phyloP scores from a whole-genome alignment of 2,113 vertebrate species.

The Apteryx mantelli region DNA sequence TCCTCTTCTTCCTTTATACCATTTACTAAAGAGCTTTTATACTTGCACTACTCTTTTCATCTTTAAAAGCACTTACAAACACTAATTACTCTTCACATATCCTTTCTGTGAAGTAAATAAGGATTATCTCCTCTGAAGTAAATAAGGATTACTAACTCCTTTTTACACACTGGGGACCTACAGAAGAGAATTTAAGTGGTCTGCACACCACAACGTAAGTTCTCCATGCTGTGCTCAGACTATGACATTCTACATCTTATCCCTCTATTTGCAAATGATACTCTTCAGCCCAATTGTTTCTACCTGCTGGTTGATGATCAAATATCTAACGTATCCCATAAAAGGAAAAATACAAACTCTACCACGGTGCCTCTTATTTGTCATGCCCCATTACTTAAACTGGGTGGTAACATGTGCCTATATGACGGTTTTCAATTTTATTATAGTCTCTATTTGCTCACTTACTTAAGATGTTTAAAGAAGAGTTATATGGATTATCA shows the following conservation, averaged over 20 bases:
- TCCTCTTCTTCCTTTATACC: not conserved
- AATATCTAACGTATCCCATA: constrained; percentile 53
- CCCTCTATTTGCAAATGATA: not conserved
- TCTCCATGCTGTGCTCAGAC: not conserved
- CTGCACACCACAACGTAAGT: not conserved
- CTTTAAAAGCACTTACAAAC: constrained; percentile 25
- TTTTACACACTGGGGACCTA: not conserved
- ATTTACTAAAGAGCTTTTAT: not conserved
- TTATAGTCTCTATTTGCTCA: constrained; percentile 45
- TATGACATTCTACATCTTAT: not conserved
- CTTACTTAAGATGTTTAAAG: constrained; percentile 65
- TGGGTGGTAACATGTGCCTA: not conserved
- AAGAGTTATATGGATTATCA: constrained; percentile 60
- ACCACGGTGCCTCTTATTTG: constrained; percentile 39
- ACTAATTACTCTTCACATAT: constrained; percentile 46
- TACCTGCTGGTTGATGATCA: constrained; percentile 26
- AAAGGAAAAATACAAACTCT: constrained; percentile 52
- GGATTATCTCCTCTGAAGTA: constrained; percentile 40
- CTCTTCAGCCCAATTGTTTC: constrained; percentile 6
- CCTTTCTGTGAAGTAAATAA: constrained; percentile 29
- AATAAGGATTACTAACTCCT: constrained; percentile 18
- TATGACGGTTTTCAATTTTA: constrained; percentile 27
- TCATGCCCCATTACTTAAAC: constrained; percentile 38
- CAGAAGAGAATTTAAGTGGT: not conserved
- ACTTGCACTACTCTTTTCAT: not conserved